Base-by-base conservation (phyloP, 2,797 vertebrate species). In the Lithobates pipiens region DNA sequence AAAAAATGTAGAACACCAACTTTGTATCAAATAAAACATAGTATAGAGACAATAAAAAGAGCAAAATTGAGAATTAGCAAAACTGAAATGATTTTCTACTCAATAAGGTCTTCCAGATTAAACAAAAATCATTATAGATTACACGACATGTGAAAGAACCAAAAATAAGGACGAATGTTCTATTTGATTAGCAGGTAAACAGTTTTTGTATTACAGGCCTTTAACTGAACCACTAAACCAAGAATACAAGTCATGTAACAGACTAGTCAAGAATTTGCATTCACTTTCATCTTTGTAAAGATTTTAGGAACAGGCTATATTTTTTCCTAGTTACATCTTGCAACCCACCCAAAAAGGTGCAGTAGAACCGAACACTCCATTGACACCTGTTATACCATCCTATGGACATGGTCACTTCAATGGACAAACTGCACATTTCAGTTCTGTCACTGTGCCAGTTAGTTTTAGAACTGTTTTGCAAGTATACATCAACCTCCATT, bases 221-320 rank as follows among this genome's bases (percentile, higher is more conserved):
- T 80, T 71, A 10, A 80, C n/a, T n/a, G 50, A 32, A 80, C 44
- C 27, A 71, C 65, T 71, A 36, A 80, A 71, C 68, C 57, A 7
- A 78, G 23, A 78, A 27, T 39, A 78, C 61, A 44, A 63, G 57
- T n/a, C 13, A 11, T 61, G 34, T 27, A 39, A 36, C n/a, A 77
- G 54, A 18, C 21, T 3, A 57, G 18, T 57, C 3, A 21, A 61
- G 54, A 61, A 61, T 61, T 23, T 21, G 18, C 54, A 61, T 23
- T 23, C 4, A 61, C 8, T 61, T 61, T 54, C 15, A 54, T 54
- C 5, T 23, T 61, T 61, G 21, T 23, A 8, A 61, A 23, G 54
- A 61, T n/a, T 61, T 61, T 7, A 23, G 21, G 21, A 54, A 54
- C 18, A 32, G 32, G 32, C 21, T 21, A 8, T 57, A 6, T 5